phyloP scores from a whole-genome alignment of 2,797 vertebrate species.

The Lophius americanus region DNA sequence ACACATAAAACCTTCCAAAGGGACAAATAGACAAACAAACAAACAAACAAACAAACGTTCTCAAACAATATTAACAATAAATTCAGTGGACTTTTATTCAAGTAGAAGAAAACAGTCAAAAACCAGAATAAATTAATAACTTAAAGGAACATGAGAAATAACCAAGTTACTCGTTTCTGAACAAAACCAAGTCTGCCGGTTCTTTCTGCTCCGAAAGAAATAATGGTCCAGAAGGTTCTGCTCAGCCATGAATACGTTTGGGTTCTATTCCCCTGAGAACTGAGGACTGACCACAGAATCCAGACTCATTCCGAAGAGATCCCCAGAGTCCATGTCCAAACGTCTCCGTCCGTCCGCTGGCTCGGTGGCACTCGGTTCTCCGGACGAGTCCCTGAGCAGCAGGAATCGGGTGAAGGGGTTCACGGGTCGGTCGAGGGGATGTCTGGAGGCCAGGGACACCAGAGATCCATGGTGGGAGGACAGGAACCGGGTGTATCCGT shows the following conservation, averaged over 20 bases:
- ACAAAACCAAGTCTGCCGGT: constrained; percentile 23
- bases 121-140: constrained; percentile 62
- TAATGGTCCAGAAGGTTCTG: not conserved
- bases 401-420: constrained; percentile 77
- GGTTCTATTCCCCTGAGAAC: constrained; percentile 60
- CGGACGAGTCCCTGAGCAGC: constrained; percentile 60
- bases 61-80: too few relatives aligned
- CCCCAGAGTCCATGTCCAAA: constrained; percentile 72
- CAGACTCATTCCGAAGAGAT: constrained; percentile 72
- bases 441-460: constrained; percentile 72
- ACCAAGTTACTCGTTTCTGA: constrained; percentile 3
- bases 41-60: too few relatives aligned
- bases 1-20: too few relatives aligned
- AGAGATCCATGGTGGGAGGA: constrained; percentile 67
- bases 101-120: too few relatives aligned
- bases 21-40: too few relatives aligned
- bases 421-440: constrained; percentile 39
- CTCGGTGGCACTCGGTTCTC: constrained; percentile 18
- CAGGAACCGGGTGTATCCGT: constrained; percentile 80
- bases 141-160: constrained; percentile 23
- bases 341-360: constrained; percentile 15
- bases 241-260: not conserved
- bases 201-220: constrained; percentile 8
- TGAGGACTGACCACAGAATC: constrained; percentile 72
- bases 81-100: too few relatives aligned